phyloP scores from a whole-genome alignment of 2,888 invertebrate species.

The Acronicta alni region DNA sequence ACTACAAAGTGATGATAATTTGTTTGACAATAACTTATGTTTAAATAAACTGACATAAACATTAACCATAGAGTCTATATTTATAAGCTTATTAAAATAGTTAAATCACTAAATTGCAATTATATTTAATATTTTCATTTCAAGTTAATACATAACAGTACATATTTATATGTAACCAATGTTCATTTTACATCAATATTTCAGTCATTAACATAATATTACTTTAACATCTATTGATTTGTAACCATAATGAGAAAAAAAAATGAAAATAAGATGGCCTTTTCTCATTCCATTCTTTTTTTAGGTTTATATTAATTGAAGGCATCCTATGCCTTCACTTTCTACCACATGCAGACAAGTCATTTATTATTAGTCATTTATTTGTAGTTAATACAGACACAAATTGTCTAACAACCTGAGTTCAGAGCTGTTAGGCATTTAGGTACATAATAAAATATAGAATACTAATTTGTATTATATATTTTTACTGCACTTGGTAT shows the following conservation, averaged over 20 bases:
- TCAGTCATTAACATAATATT: conserved; percentile 53
- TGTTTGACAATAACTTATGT: background rate
- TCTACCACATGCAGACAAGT: background rate
- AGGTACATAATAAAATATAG: background rate
- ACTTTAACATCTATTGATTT: conserved; percentile 38
- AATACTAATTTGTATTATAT: too few species aligned
- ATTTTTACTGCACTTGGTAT: background rate
- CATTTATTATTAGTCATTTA: background rate
- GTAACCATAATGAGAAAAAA: conserved; percentile 28
- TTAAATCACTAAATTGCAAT: conserved; percentile 51
- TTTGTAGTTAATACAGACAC: background rate
- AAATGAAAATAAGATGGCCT: conserved; percentile 15
- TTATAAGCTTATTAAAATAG: conserved; percentile 47
- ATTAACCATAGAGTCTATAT: conserved; percentile 22
- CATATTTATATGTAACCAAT: conserved; percentile 50
- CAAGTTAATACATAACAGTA: conserved; percentile 54
- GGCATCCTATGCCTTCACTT: conserved; percentile 57
- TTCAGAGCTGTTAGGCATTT: background rate
- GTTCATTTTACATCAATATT: conserved; percentile 49
- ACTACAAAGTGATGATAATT: background rate
- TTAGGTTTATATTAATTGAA: conserved; percentile 34
- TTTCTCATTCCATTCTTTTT: conserved; percentile 10
- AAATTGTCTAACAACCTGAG: background rate
- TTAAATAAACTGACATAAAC: conserved; percentile 26
- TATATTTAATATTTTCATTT: conserved; percentile 54